These are phyloP conservation scores for Habroteleia sp. DNA, from an alignment of 2,888 invertebrate species.

Conservation along the genomic window DNA sequence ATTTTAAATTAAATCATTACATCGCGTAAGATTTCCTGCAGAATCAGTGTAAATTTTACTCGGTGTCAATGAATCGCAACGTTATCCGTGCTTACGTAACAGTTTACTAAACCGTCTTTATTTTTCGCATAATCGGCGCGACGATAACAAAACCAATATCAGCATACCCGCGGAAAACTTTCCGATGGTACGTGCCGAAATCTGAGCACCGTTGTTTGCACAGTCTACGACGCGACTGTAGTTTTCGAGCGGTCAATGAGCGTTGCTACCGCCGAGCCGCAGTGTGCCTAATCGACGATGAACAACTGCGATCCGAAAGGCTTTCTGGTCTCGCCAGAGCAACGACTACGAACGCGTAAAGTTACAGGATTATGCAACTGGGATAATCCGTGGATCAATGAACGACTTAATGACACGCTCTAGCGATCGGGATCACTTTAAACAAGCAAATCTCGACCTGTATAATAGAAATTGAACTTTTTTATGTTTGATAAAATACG, in stretches of 20 bases:
- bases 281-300: slow-evolving; percentile 57
- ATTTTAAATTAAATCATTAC: too few relatives aligned
- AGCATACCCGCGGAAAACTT: slow-evolving; percentile 13
- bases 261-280: slow-evolving; percentile 27
- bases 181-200: slow-evolving; percentile 39
- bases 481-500: too few relatives aligned
- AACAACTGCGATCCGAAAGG: slow-evolving; percentile 43
- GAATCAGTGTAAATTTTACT: too few relatives aligned
- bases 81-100: slow-evolving; percentile 10
- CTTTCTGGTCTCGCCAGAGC: slow-evolving; percentile 8
- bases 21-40: too few relatives aligned
- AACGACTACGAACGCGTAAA: slow-evolving; percentile 4
- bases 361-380: slow-evolving; percentile 34
- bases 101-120: slow-evolving; percentile 5
- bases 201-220: slow-evolving; percentile 42
- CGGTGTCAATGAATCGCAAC: not conserved
- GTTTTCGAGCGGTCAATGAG: slow-evolving; percentile 38
- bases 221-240: slow-evolving; percentile 18
- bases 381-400: slow-evolving; percentile 48
- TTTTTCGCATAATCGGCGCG: slow-evolving; percentile 12
- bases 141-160: slow-evolving; percentile 40
- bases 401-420: slow-evolving; percentile 4
- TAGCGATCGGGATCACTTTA: not conserved
- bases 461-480: too few relatives aligned
- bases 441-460: not conserved